These are phyloP conservation scores for Leistus spinibarbis DNA, from an alignment of 2,888 invertebrate genomes.

Conservation along the genomic window DNA sequence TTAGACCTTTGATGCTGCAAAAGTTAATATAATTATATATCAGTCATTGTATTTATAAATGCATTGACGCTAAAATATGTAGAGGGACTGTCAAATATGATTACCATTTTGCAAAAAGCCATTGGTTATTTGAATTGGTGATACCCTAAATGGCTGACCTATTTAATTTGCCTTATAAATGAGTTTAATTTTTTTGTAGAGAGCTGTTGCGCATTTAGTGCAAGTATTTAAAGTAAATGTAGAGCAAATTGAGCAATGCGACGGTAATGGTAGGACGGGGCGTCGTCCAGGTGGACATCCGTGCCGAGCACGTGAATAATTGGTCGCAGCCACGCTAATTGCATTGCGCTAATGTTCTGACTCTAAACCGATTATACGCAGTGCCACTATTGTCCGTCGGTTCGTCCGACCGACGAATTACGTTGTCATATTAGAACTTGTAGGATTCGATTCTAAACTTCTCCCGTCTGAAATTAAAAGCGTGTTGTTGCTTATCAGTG, in stretches of 20 bases:
- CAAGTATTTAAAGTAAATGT: neutral
- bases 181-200: neutral
- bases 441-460: slow-evolving; percentile 10
- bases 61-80: too few species aligned
- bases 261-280: neutral
- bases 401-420: slow-evolving; percentile 20
- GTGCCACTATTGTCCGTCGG: slow-evolving; percentile 11
- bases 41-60: too few species aligned
- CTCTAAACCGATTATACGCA: slow-evolving; percentile 37
- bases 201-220: neutral
- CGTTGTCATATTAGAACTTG: slow-evolving; percentile 27
- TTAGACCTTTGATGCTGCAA: too few species aligned
- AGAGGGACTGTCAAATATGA: too few species aligned
- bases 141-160: too few species aligned
- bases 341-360: slow-evolving; percentile 37
- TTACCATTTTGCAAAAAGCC: too few species aligned
- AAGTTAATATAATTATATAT: too few species aligned
- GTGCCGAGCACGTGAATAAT: slow-evolving; percentile 26
- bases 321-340: slow-evolving; percentile 31
- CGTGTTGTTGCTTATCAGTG: neutral
- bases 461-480: neutral
- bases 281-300: neutral
- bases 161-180: neutral
- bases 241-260: neutral
- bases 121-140: too few species aligned